These are phyloP conservation scores for Sialia sialis DNA, from an alignment of 2,113 vertebrate species.

Conservation along the genomic window DNA sequence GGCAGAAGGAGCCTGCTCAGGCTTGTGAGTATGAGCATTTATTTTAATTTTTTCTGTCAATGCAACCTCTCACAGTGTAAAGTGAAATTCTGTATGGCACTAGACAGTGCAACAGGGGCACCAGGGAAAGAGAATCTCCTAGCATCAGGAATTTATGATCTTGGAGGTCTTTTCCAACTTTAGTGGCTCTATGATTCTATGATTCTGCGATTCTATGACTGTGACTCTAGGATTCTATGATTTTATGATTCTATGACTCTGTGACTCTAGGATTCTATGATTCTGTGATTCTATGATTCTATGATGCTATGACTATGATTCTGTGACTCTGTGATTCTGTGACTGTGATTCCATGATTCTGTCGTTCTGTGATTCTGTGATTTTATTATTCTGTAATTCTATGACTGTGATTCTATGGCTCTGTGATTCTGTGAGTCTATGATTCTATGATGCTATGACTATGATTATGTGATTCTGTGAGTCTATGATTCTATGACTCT, in stretches of 20 bases:
- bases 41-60: background rate
- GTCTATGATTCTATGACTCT: background rate
- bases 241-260: background rate
- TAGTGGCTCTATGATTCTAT: background rate
- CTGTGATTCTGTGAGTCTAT: background rate
- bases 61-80: background rate
- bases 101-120: background rate
- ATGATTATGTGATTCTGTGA: background rate
- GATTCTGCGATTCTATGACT: background rate
- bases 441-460: background rate
- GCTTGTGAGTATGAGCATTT: background rate
- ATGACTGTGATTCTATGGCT: background rate
- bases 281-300: too few relatives aligned
- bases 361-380: background rate
- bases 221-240: background rate
- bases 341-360: background rate
- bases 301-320: background rate
- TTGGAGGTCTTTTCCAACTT: background rate
- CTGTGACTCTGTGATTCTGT: background rate
- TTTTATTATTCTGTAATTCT: background rate
- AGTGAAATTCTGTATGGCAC: background rate
- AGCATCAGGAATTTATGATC: background rate
- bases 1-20: rapidly evolving
- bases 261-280: too few relatives aligned
- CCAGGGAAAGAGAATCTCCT: background rate